A percentile compares a stretch with the other conserved stretches of the same genome.
Conservation (phyloP, 2,888 invertebrate species). For the Tortricodes alternella region DNA sequence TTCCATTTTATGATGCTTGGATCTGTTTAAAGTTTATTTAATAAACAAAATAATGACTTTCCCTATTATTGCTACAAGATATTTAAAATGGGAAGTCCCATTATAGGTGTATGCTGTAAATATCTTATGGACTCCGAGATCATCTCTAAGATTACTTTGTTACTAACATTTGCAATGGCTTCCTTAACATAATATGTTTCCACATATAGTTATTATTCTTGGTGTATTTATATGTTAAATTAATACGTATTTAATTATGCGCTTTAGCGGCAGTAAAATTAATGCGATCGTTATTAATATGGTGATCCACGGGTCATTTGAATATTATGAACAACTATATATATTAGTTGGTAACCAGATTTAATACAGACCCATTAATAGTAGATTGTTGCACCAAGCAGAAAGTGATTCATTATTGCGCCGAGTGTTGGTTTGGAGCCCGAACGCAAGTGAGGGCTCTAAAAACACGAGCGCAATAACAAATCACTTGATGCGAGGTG, state of each 20-base stretch:
- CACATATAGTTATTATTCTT: neutral
- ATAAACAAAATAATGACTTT: neutral
- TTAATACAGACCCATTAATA: no score
- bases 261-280: slow-evolving; percentile 5
- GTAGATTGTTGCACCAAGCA: no score
- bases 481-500: no score
- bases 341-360: no score
- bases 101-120: no score
- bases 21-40: neutral
- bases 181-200: neutral
- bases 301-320: slow-evolving; percentile 5
- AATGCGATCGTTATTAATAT: slow-evolving; percentile 21
- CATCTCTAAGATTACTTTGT: neutral
- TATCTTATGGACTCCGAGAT: neutral
- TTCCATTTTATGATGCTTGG: neutral
- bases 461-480: no score
- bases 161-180: neutral
- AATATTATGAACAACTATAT: slow-evolving; percentile 4
- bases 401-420: no score
- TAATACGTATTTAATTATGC: slow-evolving; percentile 21
- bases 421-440: no score
- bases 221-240: neutral
- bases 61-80: neutral
- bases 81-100: neutral
- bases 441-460: no score